These are phyloP conservation scores for Chrysolina americana DNA, from an alignment of 2,888 invertebrate species.

Conservation along the genomic window DNA sequence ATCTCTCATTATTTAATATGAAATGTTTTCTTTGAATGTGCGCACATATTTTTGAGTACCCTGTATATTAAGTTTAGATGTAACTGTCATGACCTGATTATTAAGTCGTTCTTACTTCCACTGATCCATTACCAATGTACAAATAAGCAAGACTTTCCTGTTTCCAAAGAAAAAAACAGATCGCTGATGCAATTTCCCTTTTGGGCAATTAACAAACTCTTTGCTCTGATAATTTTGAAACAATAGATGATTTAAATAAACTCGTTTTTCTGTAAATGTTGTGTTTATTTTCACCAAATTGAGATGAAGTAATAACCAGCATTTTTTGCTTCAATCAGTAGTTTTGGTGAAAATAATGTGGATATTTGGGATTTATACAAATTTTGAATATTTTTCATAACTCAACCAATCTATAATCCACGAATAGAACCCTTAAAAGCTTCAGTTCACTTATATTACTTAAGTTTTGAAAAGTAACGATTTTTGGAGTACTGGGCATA, in stretches of 20 bases:
- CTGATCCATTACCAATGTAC: not conserved
- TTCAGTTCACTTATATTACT: no score
- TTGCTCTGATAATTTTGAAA: slow-evolving; percentile 48
- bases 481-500: no score
- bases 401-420: no score
- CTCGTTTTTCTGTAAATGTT: slow-evolving; percentile 15
- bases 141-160: slow-evolving; percentile 17
- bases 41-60: no score
- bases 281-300: not conserved
- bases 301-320: not conserved
- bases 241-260: slow-evolving; percentile 34
- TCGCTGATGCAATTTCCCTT: slow-evolving; percentile 31
- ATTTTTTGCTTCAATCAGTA: not conserved
- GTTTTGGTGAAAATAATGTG: not conserved
- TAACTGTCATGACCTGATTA: slow-evolving; percentile 26
- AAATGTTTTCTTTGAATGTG: no score
- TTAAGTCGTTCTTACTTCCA: slow-evolving; percentile 17
- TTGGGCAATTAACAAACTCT: slow-evolving; percentile 30
- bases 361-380: no score
- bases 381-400: no score
- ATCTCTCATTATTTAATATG: no score
- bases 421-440: no score
- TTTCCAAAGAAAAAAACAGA: not conserved
- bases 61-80: not conserved
- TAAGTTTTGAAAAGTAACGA: no score